These are phyloP conservation scores for Gryon sp. DNA, from an alignment of 1,140 invertebrate genomes.

Conservation along the genomic window DNA sequence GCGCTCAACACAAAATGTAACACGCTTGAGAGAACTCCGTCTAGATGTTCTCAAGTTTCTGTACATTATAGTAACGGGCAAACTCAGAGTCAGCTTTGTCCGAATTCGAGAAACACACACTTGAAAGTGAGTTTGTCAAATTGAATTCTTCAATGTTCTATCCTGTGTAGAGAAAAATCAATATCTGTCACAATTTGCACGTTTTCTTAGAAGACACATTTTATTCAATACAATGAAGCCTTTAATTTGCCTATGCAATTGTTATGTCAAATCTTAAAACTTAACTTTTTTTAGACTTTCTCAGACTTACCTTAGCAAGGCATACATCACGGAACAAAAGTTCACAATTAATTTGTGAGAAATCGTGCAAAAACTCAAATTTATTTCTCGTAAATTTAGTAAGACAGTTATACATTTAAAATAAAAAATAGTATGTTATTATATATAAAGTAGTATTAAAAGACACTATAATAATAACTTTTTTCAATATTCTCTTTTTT, in stretches of 20 bases:
- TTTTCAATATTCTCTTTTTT: too few relatives aligned
- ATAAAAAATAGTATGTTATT: too few relatives aligned
- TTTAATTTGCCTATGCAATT: slow-evolving; percentile 4
- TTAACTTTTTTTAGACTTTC: neutral
- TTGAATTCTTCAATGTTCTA: slow-evolving; percentile 43
- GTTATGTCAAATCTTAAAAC: too few relatives aligned
- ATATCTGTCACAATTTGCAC: slow-evolving; percentile 35
- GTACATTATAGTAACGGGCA: slow-evolving; percentile 77
- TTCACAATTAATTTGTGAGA: too few relatives aligned
- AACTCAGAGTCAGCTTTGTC: slow-evolving; percentile 74
- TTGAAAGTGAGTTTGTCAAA: slow-evolving; percentile 71
- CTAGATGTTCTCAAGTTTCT: slow-evolving; percentile 73
- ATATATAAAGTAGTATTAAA: too few relatives aligned
- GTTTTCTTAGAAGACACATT: slow-evolving; percentile 21
- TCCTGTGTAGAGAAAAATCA: slow-evolving; percentile 35
- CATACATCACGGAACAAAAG: neutral
- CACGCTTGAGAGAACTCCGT: slow-evolving; percentile 74
- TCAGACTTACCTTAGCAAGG: neutral
- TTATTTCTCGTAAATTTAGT: too few relatives aligned
- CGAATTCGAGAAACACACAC: slow-evolving; percentile 70
- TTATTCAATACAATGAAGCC: slow-evolving; percentile 28
- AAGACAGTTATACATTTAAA: too few relatives aligned
- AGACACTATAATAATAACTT: too few relatives aligned
- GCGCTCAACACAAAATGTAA: slow-evolving; percentile 82
- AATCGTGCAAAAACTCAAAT: too few relatives aligned